Base-by-base conservation (phyloP, 2,888 invertebrate species). In the Brachypterus glaber region DNA sequence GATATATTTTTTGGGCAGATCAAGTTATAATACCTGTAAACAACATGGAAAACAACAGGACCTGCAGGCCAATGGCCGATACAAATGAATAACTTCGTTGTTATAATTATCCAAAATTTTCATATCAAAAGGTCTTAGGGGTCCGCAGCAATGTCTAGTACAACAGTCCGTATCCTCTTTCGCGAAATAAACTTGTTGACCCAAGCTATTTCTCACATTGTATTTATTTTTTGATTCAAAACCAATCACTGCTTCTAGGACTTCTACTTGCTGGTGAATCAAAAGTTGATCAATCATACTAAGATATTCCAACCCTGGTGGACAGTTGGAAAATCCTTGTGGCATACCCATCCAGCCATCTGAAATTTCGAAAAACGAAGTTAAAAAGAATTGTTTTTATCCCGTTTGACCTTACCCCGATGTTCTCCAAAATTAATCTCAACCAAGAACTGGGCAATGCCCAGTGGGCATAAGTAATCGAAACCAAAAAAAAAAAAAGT, bases 31-130 rank as follows among this genome's bases (percentile, higher is more conserved):
- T n/a, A 73, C 79, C 71, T 80, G 80, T 44, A 84, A 69, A 66
- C 88, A 91, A 64, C 92, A 91, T 1, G 90, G 90, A 53, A 83
- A 92, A 55, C 77, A 82, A 58, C 92, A 93, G 4, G 79, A 75
- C 48, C 79, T 77, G 60, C 90, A 92, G 3, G 85, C 81, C 29
- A 88, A 66, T 0, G 89, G 87, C 18, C 93, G 77, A 53, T 80
- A 68, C 44, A 95, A 69, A 58, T 88, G 86, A 51, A 95, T 84
- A 21, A 93, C 81, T 74, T 93, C 88, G 53, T 82, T 82, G 47
- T 76, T 77, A 50, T 73, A 78, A 61, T 80, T 82, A 62, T 93
- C 92, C 58, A 83, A 70, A 40, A 93, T 79, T 64, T 81, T 82
- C 77, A 93, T 85, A 51, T 89, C 86, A 59, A 91, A 92, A 1